Evolutionary conservation across 2,888 invertebrate species (phyloP).

Genomic region (Lasius fuliginosus): DNA sequence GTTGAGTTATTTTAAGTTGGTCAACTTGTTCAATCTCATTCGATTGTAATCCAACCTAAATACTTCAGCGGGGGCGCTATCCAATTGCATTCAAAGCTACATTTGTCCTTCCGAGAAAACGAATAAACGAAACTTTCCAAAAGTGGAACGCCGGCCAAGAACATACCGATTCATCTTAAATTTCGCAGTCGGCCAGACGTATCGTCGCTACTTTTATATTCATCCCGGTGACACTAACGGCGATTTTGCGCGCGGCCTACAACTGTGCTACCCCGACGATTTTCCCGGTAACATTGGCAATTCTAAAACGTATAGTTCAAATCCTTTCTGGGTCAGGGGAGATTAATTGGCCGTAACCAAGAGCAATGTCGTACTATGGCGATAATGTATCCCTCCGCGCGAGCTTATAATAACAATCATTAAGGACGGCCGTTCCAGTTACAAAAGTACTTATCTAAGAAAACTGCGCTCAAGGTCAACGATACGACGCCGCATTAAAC

Average conservation of each 20-base stretch:
- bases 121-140: conserved; percentile 53
- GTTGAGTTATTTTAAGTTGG: neutral
- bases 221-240: conserved; percentile 47
- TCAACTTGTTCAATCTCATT: conserved; percentile 36
- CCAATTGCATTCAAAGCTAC: conserved; percentile 53
- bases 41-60: conserved; percentile 45
- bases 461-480: conserved; percentile 35
- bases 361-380: conserved; percentile 37
- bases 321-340: conserved; percentile 57
- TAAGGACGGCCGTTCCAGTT: conserved; percentile 17
- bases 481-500: neutral
- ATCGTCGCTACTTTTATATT: conserved; percentile 53
- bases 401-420: conserved; percentile 43
- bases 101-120: conserved; percentile 53
- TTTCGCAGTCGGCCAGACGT: conserved; percentile 51
- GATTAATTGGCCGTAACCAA: conserved; percentile 63
- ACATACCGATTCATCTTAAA: conserved; percentile 51
- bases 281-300: conserved; percentile 42
- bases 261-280: conserved; percentile 27
- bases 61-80: conserved; percentile 40
- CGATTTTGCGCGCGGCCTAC: conserved; percentile 37
- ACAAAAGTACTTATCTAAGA: neutral
- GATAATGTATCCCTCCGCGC: conserved; percentile 24
- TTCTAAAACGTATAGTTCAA: conserved; percentile 30
- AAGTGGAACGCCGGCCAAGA: conserved; percentile 53